Evolutionary conservation across 2,797 vertebrate genomes (phyloP).

Genomic region (Telmatherina bonti): DNA sequence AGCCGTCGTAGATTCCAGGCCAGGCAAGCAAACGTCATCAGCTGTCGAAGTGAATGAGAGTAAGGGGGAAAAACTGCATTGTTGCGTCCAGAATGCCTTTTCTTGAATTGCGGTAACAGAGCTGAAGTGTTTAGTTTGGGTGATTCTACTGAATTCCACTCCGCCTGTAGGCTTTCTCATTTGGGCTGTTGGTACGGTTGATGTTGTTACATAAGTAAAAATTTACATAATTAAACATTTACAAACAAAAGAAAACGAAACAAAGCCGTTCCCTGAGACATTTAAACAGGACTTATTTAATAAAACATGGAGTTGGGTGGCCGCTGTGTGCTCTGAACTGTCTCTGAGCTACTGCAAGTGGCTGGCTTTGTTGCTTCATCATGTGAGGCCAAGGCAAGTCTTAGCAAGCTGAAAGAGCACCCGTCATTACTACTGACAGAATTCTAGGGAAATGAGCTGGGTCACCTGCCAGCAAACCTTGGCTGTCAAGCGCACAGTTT

Average conservation of each 20-base stretch:
- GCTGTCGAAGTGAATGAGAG: slow-evolving; percentile 75
- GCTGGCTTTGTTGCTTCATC: slow-evolving; percentile 34
- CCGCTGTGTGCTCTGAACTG: slow-evolving; percentile 9
- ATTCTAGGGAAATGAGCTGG: slow-evolving; percentile 27
- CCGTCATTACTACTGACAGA: slow-evolving; percentile 7
- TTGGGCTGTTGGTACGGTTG: slow-evolving; percentile 31
- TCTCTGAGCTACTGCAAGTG: slow-evolving; percentile 13
- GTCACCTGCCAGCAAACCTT: slow-evolving; percentile 17
- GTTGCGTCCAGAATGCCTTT: slow-evolving; percentile 72
- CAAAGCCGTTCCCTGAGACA: not conserved
- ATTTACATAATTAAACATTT: slow-evolving; percentile 4
- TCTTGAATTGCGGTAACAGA: slow-evolving; percentile 67
- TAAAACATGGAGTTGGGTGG: not conserved
- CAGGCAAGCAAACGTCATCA: slow-evolving; percentile 71
- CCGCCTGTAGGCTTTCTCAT: slow-evolving; percentile 47
- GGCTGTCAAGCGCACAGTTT: slow-evolving; percentile 21
- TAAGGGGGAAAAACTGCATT: slow-evolving; percentile 64
- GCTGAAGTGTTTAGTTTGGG: slow-evolving; percentile 63
- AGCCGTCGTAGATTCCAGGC: slow-evolving; percentile 68
- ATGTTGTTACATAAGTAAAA: slow-evolving; percentile 31
- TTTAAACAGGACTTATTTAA: not conserved
- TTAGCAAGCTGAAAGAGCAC: slow-evolving; percentile 36
- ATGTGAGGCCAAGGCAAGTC: slow-evolving; percentile 52
- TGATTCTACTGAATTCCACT: slow-evolving; percentile 55
- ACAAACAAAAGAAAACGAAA: slow-evolving; percentile 5